Evolutionary conservation across 2,888 invertebrate genomes (phyloP).

Genomic region (Colletes collaris): DNA sequence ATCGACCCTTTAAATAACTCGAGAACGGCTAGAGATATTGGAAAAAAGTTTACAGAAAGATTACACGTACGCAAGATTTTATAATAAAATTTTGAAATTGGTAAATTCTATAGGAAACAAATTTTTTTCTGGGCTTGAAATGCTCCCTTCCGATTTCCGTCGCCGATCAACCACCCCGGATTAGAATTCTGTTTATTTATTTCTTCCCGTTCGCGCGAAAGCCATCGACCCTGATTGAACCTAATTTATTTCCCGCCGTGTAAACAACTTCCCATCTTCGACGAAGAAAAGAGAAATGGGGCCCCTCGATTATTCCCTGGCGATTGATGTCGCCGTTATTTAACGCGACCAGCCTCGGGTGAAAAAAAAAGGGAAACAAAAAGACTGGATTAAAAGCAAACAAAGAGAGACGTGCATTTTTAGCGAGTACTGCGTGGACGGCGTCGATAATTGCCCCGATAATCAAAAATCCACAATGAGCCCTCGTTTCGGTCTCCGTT

Average conservation of each 20-base stretch:
- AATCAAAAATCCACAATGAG: constrained; percentile 43
- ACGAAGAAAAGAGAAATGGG: background rate
- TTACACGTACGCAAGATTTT: too few species aligned
- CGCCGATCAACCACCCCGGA: too few species aligned
- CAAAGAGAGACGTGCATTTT: background rate
- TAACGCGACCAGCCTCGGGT: background rate
- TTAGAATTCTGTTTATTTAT: constrained; percentile 35
- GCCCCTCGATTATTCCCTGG: background rate
- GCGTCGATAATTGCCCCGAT: constrained; percentile 34
- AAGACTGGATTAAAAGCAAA: constrained; percentile 24
- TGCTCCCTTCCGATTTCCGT: too few species aligned
- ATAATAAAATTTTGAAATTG: too few species aligned
- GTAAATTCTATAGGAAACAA: too few species aligned
- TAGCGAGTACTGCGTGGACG: background rate
- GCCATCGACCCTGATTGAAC: constrained; percentile 34
- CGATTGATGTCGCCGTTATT: background rate
- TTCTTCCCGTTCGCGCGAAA: background rate
- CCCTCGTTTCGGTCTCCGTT: background rate
- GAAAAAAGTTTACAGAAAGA: too few species aligned
- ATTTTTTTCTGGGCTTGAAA: too few species aligned
- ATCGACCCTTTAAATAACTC: too few species aligned
- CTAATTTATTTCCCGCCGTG: constrained; percentile 38
- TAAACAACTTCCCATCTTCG: constrained; percentile 14
- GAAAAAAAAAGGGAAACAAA: constrained; percentile 3
- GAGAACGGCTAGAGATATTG: too few species aligned